These are phyloP conservation scores for Patella depressa DNA, from an alignment of 2,888 invertebrate genomes.

Conservation along the genomic window DNA sequence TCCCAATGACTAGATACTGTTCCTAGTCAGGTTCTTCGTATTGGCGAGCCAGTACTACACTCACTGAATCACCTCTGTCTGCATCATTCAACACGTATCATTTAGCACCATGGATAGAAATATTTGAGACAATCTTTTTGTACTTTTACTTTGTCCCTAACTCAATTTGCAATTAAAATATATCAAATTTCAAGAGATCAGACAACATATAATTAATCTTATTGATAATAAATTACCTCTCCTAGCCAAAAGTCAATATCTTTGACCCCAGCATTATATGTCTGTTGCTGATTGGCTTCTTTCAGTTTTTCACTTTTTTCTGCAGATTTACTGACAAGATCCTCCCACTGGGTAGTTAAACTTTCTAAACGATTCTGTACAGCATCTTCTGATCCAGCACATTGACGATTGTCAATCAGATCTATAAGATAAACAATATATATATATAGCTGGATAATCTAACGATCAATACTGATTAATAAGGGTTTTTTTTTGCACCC, in stretches of 20 bases:
- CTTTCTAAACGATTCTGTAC: slow-evolving; percentile 79
- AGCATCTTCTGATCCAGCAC: slow-evolving; percentile 97
- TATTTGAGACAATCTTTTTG: no score
- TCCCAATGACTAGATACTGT: no score
- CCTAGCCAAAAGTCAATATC: slow-evolving; percentile 99
- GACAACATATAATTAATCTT: background rate
- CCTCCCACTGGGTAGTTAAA: slow-evolving; percentile 98
- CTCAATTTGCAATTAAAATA: no score
- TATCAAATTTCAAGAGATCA: no score
- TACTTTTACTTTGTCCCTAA: no score
- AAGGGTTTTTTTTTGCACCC: background rate
- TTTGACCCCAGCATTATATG: slow-evolving; percentile 98
- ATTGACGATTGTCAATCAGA: slow-evolving; percentile 91
- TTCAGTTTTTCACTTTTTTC: slow-evolving; percentile 98
- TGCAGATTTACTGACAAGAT: slow-evolving; percentile 95
- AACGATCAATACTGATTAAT: background rate
- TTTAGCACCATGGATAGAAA: no score
- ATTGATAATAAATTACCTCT: slow-evolving; percentile 79
- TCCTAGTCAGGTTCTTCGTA: no score
- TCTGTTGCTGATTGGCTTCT: slow-evolving; percentile 98
- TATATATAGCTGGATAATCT: background rate
- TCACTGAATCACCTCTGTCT: background rate
- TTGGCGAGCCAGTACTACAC: no score
- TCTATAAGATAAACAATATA: slow-evolving; percentile 44
- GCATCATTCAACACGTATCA: background rate